These are phyloP conservation scores for Pseudachorutes palmiensis DNA, from an alignment of 1,140 invertebrate species.

Conservation along the genomic window DNA sequence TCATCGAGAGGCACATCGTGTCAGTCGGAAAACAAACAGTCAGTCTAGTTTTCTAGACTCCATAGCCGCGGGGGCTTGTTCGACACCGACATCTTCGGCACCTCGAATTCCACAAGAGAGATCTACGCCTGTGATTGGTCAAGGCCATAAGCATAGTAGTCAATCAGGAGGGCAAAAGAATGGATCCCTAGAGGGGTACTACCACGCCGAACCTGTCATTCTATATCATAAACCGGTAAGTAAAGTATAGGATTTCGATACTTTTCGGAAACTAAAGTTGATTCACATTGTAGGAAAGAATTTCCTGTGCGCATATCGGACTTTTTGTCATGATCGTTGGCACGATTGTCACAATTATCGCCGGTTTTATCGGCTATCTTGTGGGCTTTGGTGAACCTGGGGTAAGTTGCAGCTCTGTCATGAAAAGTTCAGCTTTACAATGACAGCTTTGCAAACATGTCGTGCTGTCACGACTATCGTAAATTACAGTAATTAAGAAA, in stretches of 20 bases:
- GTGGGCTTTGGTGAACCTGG: slow-evolving; percentile 14
- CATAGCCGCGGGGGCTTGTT: not conserved
- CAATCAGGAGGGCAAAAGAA: not conserved
- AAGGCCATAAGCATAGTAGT: not conserved
- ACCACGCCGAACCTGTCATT: not conserved
- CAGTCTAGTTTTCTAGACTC: slow-evolving; percentile 5
- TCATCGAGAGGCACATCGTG: not conserved
- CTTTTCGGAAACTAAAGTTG: too few species aligned
- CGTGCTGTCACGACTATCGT: too few species aligned
- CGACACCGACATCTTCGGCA: not conserved
- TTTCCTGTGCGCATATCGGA: slow-evolving; percentile 13
- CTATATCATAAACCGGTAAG: slow-evolving; percentile 10
- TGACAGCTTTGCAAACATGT: too few species aligned
- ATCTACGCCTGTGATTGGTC: not conserved
- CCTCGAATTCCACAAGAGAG: not conserved
- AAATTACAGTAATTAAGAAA: not conserved
- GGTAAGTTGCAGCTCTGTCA: not conserved
- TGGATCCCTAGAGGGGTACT: not conserved
- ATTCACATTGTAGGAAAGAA: slow-evolving; percentile 12
- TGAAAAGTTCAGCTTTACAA: not conserved
- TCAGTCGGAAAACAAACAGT: not conserved
- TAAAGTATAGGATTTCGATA: too few species aligned
- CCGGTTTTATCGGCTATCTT: slow-evolving; percentile 11
- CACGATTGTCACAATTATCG: not conserved
- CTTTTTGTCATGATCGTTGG: slow-evolving; percentile 13